A percentile compares a stretch with the other conserved stretches of the same genome.
Evolutionary conservation across 2,113 vertebrate species (phyloP).

Genomic region (Saccopteryx leptura): DNA sequence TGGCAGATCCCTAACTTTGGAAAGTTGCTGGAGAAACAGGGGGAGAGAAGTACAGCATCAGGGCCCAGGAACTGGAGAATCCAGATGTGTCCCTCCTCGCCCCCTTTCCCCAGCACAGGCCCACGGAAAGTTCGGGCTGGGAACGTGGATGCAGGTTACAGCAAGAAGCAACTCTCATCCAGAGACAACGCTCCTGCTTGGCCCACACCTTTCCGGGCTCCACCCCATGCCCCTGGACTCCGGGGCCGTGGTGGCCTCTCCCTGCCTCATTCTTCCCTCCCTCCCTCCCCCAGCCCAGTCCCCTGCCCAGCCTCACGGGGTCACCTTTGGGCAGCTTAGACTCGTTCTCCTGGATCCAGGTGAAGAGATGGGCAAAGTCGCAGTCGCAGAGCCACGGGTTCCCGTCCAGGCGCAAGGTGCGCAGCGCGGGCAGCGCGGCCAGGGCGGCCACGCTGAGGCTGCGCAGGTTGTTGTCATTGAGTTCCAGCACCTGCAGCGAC

Average conservation of each 20-base stretch:
- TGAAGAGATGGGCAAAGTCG: slow-evolving; percentile 96
- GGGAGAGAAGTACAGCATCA: rapidly evolving
- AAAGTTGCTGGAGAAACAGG: neutral
- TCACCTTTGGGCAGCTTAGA: slow-evolving; percentile 97
- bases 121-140: neutral
- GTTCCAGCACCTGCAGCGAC: slow-evolving; percentile 95
- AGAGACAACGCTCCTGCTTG: rapidly evolving
- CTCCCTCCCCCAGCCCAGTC: rapidly evolving
- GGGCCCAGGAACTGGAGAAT: neutral
- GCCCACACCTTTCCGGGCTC: neutral
- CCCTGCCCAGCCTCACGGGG: rapidly evolving
- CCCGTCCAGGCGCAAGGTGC: slow-evolving; percentile 94
- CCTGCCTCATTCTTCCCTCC: rapidly evolving
- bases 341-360: slow-evolving; percentile 96
- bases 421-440: slow-evolving; percentile 94
- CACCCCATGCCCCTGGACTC: too few species aligned
- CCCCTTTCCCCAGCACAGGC: neutral
- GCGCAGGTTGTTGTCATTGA: slow-evolving; percentile 95
- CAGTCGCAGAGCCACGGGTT: slow-evolving; percentile 99
- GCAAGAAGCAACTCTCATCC: rapidly evolving
- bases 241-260: neutral
- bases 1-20: neutral
- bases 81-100: neutral
- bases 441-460: slow-evolving; percentile 93
- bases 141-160: neutral